Evolutionary conservation across 2,888 invertebrate species (phyloP), one percentile per base, ranked within the genome.

Genomic region (Julus scandinavius): DNA sequence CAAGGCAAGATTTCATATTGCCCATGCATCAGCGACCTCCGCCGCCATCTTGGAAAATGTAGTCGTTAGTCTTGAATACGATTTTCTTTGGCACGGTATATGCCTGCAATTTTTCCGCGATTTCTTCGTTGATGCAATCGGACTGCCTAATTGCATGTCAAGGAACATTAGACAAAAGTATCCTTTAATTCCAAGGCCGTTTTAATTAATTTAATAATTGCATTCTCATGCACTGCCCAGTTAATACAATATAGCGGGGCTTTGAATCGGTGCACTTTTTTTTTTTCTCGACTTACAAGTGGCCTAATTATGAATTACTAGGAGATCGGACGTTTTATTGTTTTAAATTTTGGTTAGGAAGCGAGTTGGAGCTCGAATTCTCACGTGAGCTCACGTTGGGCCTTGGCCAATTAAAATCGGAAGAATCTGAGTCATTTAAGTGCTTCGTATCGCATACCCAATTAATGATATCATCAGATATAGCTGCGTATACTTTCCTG

Each of bases 111-210:
- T 29, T 29, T 29, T 29, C 29, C 29, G 29, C 29, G 29, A 29
- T 29, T 1, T 29, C 29, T 29, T 58, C 15, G 58, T 58, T 15
- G 58, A 15, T 15, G 58, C 58, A 58, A 15, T 17, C 58, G 58
- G 15, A 15, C 58, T 4, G 58, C 15, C 58, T 5, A 58, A 58
- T 58, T 58, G 58, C 58, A 17, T 58, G 58, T 58, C 58, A 58
- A 58, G 58, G 58, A 58, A 58, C 58, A 58, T 58, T 58, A 58
- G 58, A 58, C 58, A 58, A 58, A 58, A 58, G 58, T 58, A 58
- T 11, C 58, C 15, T 58, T 58, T 58, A 58, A 58, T 15, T 58
- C 15, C 58, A 58, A 58, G 58, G 58, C 58, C 15, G 58, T 58
- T 58, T 58, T 58, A 11, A 58, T 58, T 58, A 58, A 58, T 58